Base-by-base conservation (phyloP, 2,797 vertebrate genomes). In the Sus cebifrons region DNA sequence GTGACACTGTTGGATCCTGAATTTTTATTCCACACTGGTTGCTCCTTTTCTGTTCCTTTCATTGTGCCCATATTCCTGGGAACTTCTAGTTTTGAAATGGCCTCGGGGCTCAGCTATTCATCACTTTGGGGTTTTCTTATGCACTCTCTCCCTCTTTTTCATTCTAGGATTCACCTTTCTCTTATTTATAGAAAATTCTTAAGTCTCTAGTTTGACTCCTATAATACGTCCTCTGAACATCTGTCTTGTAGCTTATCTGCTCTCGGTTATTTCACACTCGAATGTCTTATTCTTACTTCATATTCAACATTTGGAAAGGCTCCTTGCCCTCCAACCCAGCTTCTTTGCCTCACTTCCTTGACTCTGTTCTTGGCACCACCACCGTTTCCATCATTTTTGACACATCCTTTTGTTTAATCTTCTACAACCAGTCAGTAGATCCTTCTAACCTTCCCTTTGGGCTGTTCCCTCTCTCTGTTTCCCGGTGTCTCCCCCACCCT, bases 181-280 rank as follows among this genome's bases (percentile, higher is more conserved):
- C 56, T 96, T 96, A 65, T 79, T 25, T 93, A 7, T 93, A 89
- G 75, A 95, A 77, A 52, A n/a, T 29, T 78, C 49, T 92, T 15
- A 75, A 86, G 16, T 79, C 68, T 90, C 58, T 94, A 91, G 84
- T 86, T 95, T 70, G 20, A 83, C 54, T 89, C 65, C 5, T 71
- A 95, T 94, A 65, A 95, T 94, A 65, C 58, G 58, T 96, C 92
- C 54, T 97, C 49, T 6, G 23, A 94, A 88, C 60, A 92, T 11
- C 52, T 91, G 16, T 83, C 49, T 32, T 4, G 36, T 92, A 92
- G n/a, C 5, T 95, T 96, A 62, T 75, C 36, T 97, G 49, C 29
- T 94, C 27, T 36, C 78, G 14, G 40, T 17, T 96, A 89, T 93
- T 96, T 96, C 36, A 52, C 15, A 73, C 15, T 95, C 83, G 62